phyloP scores from a whole-genome alignment of 2,113 vertebrate species.

The Pangasianodon gigas region DNA sequence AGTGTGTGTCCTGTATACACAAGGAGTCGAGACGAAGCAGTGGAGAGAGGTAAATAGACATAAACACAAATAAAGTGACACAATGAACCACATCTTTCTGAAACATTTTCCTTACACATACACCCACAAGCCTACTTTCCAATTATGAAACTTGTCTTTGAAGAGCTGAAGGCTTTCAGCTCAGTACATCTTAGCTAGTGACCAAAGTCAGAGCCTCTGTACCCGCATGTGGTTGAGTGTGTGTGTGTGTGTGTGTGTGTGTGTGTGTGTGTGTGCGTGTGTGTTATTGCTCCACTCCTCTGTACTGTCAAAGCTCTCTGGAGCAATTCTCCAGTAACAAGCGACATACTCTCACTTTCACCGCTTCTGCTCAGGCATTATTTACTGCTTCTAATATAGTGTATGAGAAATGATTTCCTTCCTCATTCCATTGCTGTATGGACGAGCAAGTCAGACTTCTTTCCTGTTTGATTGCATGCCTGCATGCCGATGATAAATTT shows the following conservation, averaged over 20 bases:
- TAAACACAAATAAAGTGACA: conserved; percentile 17
- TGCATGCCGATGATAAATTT: not conserved
- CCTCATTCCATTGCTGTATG: not conserved
- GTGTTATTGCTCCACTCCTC: not conserved
- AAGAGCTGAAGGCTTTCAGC: conserved; percentile 15
- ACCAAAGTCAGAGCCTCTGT: conserved; percentile 14
- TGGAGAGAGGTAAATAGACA: conserved; percentile 85
- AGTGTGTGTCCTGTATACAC: conserved; percentile 93
- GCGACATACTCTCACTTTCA: conserved; percentile 22
- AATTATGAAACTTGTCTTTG: conserved; percentile 7
- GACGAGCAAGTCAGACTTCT: not conserved
- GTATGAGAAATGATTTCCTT: not conserved
- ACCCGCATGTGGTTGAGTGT: not conserved
- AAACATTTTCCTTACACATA: not conserved
- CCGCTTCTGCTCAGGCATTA: not conserved
- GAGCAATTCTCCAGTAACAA: conserved; percentile 21
- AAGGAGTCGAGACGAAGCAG: conserved; percentile 88
- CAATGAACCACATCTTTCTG: not conserved
- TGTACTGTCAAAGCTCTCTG: conserved; percentile 10
- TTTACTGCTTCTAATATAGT: not conserved
- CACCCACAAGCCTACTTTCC: conserved; percentile 29
- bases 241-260: not conserved
- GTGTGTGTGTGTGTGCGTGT: not conserved
- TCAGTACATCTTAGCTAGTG: conserved; percentile 23
- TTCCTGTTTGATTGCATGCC: conserved; percentile 16